These are phyloP conservation scores for Helicoverpa assulta DNA, from an alignment of 2,888 invertebrate species.

Conservation along the genomic window DNA sequence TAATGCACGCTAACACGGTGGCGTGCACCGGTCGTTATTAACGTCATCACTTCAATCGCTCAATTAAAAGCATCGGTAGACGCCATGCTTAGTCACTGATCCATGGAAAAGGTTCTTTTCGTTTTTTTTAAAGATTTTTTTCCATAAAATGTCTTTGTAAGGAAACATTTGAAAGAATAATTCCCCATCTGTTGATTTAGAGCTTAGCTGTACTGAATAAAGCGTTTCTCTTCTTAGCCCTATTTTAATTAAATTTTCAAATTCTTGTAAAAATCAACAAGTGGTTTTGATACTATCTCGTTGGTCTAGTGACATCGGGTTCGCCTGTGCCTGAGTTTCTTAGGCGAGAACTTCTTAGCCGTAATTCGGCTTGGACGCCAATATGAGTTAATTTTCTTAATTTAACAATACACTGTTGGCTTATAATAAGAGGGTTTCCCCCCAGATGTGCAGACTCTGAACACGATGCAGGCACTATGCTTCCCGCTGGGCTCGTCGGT, in stretches of 20 bases:
- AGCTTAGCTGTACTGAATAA: not conserved
- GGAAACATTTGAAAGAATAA: not conserved
- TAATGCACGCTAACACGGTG: not conserved
- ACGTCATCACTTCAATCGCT: not conserved
- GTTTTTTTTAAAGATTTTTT: not conserved
- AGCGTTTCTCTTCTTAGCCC: not conserved
- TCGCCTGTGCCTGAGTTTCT: too few species aligned
- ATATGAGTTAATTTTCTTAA: not conserved
- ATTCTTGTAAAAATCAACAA: too few species aligned
- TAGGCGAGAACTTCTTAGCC: too few species aligned
- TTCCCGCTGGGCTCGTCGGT: slow-evolving; percentile 98
- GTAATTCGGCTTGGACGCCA: too few species aligned
- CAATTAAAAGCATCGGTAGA: not conserved
- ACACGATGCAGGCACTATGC: slow-evolving; percentile 99
- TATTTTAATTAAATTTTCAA: too few species aligned
- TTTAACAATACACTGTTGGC: not conserved
- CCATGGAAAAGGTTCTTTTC: not conserved
- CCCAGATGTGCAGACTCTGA: slow-evolving; percentile 96
- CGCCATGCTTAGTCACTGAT: not conserved
- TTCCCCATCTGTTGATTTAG: not conserved
- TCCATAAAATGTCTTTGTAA: not conserved
- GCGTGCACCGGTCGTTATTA: not conserved
- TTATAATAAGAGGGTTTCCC: slow-evolving; percentile 21
- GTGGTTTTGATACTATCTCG: too few species aligned
- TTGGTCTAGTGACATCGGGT: too few species aligned